These are phyloP conservation scores for Diogma glabrata DNA, from an alignment of 2,888 invertebrate species.

Conservation along the genomic window DNA sequence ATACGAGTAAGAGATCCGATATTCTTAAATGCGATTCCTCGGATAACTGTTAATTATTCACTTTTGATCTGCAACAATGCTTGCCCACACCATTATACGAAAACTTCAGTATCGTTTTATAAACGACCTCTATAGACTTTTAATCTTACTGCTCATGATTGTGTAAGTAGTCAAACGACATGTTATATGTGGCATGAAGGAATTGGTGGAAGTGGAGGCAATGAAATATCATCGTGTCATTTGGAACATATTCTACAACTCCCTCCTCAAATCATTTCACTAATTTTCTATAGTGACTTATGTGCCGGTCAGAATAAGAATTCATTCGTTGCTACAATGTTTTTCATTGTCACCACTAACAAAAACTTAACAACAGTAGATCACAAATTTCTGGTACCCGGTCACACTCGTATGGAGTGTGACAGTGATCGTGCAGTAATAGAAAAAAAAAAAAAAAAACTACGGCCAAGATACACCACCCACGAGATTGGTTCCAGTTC, in stretches of 20 bases:
- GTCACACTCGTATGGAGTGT: background rate
- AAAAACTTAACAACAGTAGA: background rate
- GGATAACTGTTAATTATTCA: background rate
- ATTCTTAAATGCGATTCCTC: too few species aligned
- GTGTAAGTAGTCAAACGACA: background rate
- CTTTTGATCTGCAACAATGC: background rate
- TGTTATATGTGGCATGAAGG: slow-evolving; percentile 7
- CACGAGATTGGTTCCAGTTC: background rate
- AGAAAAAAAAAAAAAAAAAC: background rate
- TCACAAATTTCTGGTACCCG: background rate
- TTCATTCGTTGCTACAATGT: background rate
- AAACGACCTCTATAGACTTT: background rate
- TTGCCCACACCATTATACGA: background rate
- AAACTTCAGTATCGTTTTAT: slow-evolving; percentile 4
- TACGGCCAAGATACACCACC: background rate
- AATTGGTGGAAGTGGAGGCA: background rate
- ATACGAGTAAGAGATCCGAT: background rate
- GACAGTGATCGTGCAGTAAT: background rate
- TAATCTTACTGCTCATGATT: background rate
- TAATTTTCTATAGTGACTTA: background rate
- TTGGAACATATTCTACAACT: background rate
- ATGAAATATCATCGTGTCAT: background rate
- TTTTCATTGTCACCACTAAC: background rate
- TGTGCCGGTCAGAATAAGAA: background rate
- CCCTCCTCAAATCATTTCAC: background rate